Conservation (phyloP, 2,113 vertebrate species). For the Lichenostomus cassidix region DNA sequence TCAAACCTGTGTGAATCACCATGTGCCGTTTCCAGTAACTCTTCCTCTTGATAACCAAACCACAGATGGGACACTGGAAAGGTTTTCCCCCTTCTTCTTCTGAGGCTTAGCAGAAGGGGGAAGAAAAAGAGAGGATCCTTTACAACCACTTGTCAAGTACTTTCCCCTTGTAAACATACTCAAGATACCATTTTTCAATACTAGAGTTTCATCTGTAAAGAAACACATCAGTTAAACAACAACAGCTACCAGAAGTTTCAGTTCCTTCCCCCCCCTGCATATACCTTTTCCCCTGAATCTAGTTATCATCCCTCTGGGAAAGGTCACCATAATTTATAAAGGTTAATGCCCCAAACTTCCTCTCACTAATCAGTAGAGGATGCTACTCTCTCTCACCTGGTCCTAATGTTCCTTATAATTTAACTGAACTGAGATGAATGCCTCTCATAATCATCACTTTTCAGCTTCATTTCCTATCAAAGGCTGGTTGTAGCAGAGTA, state of each 20-base stretch:
- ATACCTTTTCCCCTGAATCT: background rate
- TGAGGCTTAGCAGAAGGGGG: constrained; percentile 79
- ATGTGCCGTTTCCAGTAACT: constrained; percentile 99
- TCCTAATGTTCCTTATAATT: constrained; percentile 15
- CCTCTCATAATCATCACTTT: constrained; percentile 28
- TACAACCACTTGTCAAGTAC: background rate
- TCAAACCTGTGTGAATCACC: constrained; percentile 99
- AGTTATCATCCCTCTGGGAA: background rate
- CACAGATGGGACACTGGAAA: constrained; percentile 98
- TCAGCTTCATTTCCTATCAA: constrained; percentile 40
- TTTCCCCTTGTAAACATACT: background rate
- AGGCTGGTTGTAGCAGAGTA: background rate
- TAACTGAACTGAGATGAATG: constrained; percentile 35
- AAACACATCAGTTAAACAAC: background rate
- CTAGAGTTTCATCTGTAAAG: background rate
- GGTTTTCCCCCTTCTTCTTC: constrained; percentile 97
- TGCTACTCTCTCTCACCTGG: constrained; percentile 47
- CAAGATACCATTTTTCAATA: background rate
- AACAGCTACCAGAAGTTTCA: background rate
- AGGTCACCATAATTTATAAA: constrained; percentile 47
- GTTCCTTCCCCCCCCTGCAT: background rate
- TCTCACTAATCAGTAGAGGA: constrained; percentile 42
- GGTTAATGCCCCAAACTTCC: constrained; percentile 34
- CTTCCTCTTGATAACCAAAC: constrained; percentile 98
- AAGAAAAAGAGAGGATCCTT: constrained; percentile 40